These are phyloP conservation scores for Tachuris rubrigastra DNA, from an alignment of 2,113 vertebrate genomes.

Conservation along the genomic window DNA sequence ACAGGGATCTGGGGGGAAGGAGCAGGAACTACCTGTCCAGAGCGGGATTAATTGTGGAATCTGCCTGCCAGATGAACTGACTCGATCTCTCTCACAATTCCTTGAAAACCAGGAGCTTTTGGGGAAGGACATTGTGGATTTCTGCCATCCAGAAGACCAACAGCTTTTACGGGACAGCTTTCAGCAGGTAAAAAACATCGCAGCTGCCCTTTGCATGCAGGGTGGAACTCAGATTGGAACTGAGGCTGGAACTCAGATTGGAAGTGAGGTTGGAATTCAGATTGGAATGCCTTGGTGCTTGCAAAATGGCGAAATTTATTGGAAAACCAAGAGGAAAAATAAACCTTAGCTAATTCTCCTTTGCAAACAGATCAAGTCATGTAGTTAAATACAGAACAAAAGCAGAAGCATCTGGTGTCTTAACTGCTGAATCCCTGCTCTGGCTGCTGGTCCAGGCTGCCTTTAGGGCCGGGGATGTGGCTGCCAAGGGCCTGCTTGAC, in stretches of 20 bases:
- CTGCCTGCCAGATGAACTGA: background rate
- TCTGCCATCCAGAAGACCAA: constrained; percentile 93
- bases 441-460: constrained; percentile 4
- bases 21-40: background rate
- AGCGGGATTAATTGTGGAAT: background rate
- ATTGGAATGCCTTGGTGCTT: background rate
- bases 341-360: background rate
- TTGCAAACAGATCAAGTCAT: background rate
- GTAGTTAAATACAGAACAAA: background rate
- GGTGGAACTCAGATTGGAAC: background rate
- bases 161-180: constrained; percentile 93
- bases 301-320: background rate
- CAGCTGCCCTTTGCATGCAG: background rate
- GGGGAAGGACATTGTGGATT: constrained; percentile 93
- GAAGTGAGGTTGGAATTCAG: background rate
- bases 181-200: constrained; percentile 82
- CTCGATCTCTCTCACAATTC: background rate
- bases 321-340: background rate
- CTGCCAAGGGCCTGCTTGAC: constrained; percentile 9
- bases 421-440: constrained; percentile 24
- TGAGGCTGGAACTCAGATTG: background rate
- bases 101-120: constrained; percentile 83
- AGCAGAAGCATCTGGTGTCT: background rate
- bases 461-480: constrained; percentile 38
- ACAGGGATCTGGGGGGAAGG: background rate